phyloP scores from a whole-genome alignment of 2,888 invertebrate genomes.

The Dastarcus helophoroides region DNA sequence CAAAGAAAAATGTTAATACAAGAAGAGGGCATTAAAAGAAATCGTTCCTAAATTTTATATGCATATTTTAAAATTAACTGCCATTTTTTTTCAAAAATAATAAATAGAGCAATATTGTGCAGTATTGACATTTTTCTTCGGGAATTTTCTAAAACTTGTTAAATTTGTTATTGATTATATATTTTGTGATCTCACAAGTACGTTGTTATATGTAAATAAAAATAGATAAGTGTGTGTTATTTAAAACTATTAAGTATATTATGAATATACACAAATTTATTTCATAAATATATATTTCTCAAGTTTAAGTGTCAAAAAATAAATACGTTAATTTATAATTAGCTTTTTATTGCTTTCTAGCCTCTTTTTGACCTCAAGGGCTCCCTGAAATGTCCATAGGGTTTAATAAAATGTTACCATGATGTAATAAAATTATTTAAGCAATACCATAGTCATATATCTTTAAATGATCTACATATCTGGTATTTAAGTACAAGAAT shows the following conservation, averaged over 20 bases:
- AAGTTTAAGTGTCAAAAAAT: conserved; percentile 39
- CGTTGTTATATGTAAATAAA: conserved; percentile 25
- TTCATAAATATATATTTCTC: conserved; percentile 38
- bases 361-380: too few relatives aligned
- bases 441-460: too few relatives aligned
- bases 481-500: too few relatives aligned
- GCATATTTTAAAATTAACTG: conserved; percentile 9
- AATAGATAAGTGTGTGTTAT: conserved; percentile 28
- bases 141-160: conserved; percentile 26
- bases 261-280: conserved; percentile 34
- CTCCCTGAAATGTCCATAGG: too few relatives aligned
- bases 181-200: conserved; percentile 40
- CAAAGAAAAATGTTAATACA: neutral
- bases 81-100: conserved; percentile 13
- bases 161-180: conserved; percentile 35
- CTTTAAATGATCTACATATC: too few relatives aligned
- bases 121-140: conserved; percentile 19
- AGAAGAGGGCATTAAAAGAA: conserved; percentile 4
- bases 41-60: conserved; percentile 13
- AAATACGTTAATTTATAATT: conserved; percentile 36
- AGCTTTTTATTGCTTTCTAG: too few relatives aligned
- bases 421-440: too few relatives aligned
- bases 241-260: conserved; percentile 32
- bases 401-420: too few relatives aligned
- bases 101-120: conserved; percentile 19